Evolutionary conservation across 2,113 vertebrate genomes (phyloP).

Genomic region (Heptranchias perlo): DNA sequence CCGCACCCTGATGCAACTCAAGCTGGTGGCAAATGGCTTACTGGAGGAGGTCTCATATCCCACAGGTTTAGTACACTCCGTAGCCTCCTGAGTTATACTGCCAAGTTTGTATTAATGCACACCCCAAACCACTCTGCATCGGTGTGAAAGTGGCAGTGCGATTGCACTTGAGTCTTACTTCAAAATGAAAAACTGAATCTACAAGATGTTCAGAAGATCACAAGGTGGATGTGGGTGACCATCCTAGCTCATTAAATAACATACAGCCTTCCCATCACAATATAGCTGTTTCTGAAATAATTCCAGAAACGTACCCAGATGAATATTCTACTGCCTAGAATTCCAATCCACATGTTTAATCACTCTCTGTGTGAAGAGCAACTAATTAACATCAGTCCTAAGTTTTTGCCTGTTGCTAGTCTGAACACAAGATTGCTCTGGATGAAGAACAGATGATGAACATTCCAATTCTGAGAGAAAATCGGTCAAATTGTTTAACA

Average conservation of each 20-base stretch:
- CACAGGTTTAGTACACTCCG: not conserved
- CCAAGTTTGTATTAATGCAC: not conserved
- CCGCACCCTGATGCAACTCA: not conserved
- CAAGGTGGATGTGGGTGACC: not conserved
- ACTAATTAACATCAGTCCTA: not conserved
- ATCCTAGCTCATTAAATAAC: not conserved
- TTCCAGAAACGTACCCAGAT: not conserved
- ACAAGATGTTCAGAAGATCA: not conserved
- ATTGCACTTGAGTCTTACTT: not conserved
- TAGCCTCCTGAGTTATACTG: not conserved
- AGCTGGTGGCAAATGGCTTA: not conserved
- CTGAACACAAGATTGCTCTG: not conserved
- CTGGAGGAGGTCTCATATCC: not conserved
- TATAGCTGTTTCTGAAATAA: not conserved
- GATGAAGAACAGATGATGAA: not conserved
- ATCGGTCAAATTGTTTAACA: not conserved
- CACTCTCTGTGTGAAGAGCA: not conserved
- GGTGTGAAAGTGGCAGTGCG: not conserved
- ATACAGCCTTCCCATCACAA: not conserved
- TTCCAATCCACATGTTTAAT: no score
- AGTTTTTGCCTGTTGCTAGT: not conserved
- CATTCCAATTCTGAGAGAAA: not conserved
- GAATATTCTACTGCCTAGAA: not conserved
- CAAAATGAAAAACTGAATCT: not conserved
- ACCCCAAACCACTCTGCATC: not conserved